These are phyloP conservation scores for Bos javanicus DNA, from an alignment of 2,113 vertebrate species.

Conservation along the genomic window DNA sequence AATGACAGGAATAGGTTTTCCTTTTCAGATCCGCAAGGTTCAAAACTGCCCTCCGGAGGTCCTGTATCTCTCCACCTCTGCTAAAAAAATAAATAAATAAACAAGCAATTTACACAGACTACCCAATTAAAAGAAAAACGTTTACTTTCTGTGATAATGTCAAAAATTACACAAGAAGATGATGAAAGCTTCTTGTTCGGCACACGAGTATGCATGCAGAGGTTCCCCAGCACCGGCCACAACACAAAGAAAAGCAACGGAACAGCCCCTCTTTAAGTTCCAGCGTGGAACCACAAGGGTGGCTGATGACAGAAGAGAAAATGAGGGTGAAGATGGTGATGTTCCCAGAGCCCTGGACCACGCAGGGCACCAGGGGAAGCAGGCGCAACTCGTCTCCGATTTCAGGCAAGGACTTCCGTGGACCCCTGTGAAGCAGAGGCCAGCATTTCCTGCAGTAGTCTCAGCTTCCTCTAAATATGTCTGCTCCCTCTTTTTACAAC, in stretches of 20 bases:
- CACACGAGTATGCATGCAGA: accelerated
- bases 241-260: accelerated
- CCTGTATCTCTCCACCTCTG: background rate
- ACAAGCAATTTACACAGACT: background rate
- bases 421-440: background rate
- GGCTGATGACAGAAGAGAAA: background rate
- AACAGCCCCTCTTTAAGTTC: accelerated
- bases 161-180: background rate
- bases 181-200: accelerated
- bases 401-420: accelerated
- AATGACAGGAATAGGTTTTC: background rate
- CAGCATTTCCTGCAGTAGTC: accelerated
- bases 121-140: background rate
- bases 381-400: accelerated
- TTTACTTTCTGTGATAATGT: background rate
- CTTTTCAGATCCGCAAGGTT: background rate
- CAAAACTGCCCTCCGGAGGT: no score
- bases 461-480: background rate
- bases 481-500: background rate
- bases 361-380: accelerated
- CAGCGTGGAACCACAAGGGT: accelerated
- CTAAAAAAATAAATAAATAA: background rate
- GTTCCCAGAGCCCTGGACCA: background rate
- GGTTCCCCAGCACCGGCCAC: no score
- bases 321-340: no score